Evolutionary conservation across 1,140 invertebrate species (phyloP).

Genomic region (Doryteuthis pealeii): DNA sequence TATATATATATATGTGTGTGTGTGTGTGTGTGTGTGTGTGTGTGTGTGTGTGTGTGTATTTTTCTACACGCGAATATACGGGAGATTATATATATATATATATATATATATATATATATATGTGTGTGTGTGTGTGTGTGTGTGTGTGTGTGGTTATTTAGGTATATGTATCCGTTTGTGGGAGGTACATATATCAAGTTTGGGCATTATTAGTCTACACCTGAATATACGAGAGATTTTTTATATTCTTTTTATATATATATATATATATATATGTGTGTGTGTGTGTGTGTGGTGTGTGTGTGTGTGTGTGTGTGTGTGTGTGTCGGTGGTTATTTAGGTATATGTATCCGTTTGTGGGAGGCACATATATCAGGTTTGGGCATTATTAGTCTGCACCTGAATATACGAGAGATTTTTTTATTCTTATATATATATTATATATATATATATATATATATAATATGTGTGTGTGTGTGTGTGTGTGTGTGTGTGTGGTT

Average conservation of each 20-base stretch:
- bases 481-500: too few relatives aligned
- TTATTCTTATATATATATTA: neutral
- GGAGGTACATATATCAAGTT: too few relatives aligned
- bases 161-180: neutral
- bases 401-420: neutral
- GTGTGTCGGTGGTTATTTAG: too few relatives aligned
- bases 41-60: neutral
- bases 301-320: too few relatives aligned
- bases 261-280: neutral
- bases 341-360: too few relatives aligned
- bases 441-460: conserved; percentile 4
- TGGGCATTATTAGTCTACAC: too few relatives aligned
- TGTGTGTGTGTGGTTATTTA: neutral
- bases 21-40: neutral
- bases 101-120: neutral
- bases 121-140: neutral
- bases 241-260: too few relatives aligned
- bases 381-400: neutral
- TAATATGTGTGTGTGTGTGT: too few relatives aligned
- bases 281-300: too few relatives aligned
- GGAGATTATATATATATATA: neutral
- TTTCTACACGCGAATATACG: neutral
- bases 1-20: neutral
- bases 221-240: too few relatives aligned
- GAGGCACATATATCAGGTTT: too few relatives aligned